These are phyloP conservation scores for Ornithoptera alexandrae DNA, from an alignment of 2,888 invertebrate species.

Conservation along the genomic window DNA sequence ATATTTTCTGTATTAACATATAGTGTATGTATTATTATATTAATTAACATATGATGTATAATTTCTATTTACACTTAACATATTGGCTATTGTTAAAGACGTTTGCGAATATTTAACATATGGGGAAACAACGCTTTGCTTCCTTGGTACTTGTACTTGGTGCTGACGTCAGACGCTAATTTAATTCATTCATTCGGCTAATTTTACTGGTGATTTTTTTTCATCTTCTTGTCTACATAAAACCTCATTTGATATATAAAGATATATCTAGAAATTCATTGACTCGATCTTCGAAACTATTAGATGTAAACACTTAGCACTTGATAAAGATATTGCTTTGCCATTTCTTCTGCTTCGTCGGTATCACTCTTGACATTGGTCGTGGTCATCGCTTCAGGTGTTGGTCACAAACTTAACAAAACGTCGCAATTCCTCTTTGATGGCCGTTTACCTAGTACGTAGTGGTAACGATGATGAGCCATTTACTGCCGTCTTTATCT, in stretches of 20 bases:
- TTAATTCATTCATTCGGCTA: neutral
- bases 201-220: neutral
- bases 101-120: slow-evolving; percentile 7
- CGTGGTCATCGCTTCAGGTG: neutral
- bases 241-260: neutral
- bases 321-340: too few relatives aligned
- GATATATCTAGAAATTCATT: too few relatives aligned
- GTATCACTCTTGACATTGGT: too few relatives aligned
- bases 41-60: neutral
- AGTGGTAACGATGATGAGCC: too few relatives aligned
- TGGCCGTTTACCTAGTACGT: too few relatives aligned
- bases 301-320: too few relatives aligned
- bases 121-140: slow-evolving; percentile 7
- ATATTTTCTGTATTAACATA: too few relatives aligned
- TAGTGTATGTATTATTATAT: too few relatives aligned
- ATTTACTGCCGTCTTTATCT: too few relatives aligned
- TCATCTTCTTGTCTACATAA: neutral
- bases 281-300: too few relatives aligned
- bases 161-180: neutral
- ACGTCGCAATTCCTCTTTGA: too few relatives aligned
- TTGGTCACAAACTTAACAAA: neutral
- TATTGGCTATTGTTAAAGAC: slow-evolving; percentile 14
- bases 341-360: too few relatives aligned
- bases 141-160: slow-evolving; percentile 4
- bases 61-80: neutral